Conservation (phyloP, 2,113 vertebrate species). For the Otus sunia region DNA sequence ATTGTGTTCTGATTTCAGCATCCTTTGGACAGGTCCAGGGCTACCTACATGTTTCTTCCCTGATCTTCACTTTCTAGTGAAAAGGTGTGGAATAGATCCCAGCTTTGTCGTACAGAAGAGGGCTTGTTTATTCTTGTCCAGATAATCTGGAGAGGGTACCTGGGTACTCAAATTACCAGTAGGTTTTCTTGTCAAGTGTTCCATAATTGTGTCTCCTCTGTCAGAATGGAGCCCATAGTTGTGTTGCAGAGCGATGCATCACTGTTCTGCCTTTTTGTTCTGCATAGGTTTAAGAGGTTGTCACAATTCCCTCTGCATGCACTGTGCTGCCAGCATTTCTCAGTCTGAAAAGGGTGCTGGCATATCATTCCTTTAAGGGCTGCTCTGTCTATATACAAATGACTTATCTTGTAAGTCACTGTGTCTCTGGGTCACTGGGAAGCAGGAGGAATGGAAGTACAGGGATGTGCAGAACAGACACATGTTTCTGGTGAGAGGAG, state of each 20-base stretch:
- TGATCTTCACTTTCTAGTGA: not conserved
- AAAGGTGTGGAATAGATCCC: not conserved
- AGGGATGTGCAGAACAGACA: not conserved
- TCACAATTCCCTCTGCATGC: not conserved
- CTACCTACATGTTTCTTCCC: not conserved
- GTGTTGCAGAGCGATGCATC: not conserved
- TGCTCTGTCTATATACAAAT: not conserved
- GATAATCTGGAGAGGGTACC: not conserved
- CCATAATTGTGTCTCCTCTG: fast-evolving
- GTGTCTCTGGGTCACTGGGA: not conserved
- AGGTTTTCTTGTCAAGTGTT: not conserved
- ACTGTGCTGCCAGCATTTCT: not conserved
- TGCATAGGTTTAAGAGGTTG: not conserved
- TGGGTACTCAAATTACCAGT: not conserved
- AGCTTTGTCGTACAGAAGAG: not conserved
- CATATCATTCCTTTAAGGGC: not conserved
- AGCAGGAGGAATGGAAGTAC: not conserved
- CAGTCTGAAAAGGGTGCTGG: not conserved
- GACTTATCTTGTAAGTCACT: fast-evolving
- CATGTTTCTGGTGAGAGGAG: not conserved
- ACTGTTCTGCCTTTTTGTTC: not conserved
- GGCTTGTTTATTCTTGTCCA: not conserved
- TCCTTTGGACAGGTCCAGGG: not conserved
- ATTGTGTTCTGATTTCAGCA: not conserved
- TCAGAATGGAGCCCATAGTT: not conserved